Conservation (phyloP, 1,140 invertebrate species). For the Trinorchestia longiramus region DNA sequence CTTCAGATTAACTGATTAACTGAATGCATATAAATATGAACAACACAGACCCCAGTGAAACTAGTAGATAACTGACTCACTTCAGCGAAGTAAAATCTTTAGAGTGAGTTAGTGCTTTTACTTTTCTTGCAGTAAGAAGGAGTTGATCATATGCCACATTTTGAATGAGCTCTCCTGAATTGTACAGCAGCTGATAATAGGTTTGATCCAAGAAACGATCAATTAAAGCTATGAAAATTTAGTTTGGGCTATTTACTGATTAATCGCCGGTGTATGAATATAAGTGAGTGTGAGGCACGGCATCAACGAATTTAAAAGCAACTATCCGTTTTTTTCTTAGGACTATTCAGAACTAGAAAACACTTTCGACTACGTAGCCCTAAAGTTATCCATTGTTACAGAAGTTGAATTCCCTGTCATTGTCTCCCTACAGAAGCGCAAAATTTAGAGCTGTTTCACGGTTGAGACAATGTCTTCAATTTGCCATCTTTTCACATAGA, state of each 20-base stretch:
- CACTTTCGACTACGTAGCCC: not conserved
- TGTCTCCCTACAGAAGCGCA: not conserved
- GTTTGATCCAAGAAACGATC: not conserved
- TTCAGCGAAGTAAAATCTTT: too few species aligned
- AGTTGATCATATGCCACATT: not conserved
- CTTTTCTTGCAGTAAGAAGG: too few species aligned
- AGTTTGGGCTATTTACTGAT: not conserved
- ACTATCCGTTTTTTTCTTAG: not conserved
- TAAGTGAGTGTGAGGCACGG: not conserved
- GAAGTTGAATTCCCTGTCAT: not conserved
- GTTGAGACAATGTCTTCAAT: slow-evolving; percentile 26
- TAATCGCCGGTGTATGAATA: not conserved
- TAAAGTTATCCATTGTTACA: not conserved
- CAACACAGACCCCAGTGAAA: too few species aligned
- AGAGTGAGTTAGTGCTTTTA: too few species aligned
- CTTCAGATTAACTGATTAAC: too few species aligned
- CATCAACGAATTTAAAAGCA: not conserved
- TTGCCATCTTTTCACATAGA: not conserved
- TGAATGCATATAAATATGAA: too few species aligned
- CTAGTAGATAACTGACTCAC: too few species aligned
- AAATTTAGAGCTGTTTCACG: not conserved
- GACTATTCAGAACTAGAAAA: not conserved
- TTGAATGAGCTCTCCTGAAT: not conserved
- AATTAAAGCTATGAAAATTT: not conserved
- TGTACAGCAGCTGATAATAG: not conserved